These are phyloP conservation scores for Pelochelys cantorii DNA, from an alignment of 2,797 vertebrate species.

Conservation along the genomic window DNA sequence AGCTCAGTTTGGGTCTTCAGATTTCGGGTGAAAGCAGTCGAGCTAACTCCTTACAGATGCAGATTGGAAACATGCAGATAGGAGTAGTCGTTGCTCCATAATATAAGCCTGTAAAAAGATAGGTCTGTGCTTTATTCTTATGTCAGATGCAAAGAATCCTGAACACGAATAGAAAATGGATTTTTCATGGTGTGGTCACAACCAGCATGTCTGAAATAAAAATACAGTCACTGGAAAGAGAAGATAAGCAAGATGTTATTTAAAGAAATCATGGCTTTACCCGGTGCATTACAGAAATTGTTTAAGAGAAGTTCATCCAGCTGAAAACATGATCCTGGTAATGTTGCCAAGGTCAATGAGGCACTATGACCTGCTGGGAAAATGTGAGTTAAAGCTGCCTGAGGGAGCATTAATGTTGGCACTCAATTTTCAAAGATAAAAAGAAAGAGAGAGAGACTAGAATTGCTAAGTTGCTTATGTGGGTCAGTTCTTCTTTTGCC, in stretches of 20 bases:
- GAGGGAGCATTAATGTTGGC: neutral
- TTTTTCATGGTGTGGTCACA: neutral
- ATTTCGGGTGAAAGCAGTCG: neutral
- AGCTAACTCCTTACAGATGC: neutral
- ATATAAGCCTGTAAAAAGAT: neutral
- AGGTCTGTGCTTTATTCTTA: neutral
- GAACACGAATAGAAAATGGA: neutral
- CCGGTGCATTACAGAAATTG: neutral
- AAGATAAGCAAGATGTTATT: neutral
- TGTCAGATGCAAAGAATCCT: neutral
- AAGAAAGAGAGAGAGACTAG: neutral
- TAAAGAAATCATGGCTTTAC: neutral
- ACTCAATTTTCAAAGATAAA: neutral
- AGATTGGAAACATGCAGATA: accelerated
- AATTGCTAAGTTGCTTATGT: neutral
- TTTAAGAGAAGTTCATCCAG: neutral
- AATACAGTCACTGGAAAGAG: neutral
- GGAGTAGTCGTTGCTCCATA: neutral
- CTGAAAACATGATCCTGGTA: neutral
- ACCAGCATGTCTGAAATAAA: neutral
- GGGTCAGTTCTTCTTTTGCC: neutral
- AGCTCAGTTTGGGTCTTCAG: neutral
- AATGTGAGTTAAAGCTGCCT: neutral
- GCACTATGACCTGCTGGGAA: neutral
- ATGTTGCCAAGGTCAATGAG: neutral